Percentiles rank a stretch among this genome's conserved stretches.
Evolutionary conservation across 2,888 invertebrate species (phyloP).

Genomic region (Unio delphinus): DNA sequence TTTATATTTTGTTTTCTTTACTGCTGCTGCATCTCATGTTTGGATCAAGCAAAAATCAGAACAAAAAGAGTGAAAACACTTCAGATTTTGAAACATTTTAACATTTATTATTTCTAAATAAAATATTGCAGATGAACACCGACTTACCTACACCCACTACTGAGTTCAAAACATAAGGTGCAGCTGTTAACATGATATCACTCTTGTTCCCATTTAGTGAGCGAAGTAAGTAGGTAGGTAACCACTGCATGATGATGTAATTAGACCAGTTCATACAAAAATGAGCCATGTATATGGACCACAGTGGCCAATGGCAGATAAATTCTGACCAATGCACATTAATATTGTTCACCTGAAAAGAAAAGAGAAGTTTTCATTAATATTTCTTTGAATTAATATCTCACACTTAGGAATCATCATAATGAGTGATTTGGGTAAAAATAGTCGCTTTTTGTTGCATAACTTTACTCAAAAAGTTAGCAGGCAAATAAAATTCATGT

Average conservation of each 20-base stretch:
- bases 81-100: too few species aligned
- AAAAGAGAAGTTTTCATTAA: constrained; percentile 7
- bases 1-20: too few species aligned
- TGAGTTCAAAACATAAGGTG: constrained; percentile 83
- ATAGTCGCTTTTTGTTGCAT: too few species aligned
- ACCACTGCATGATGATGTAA: constrained; percentile 86
- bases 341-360: constrained; percentile 74
- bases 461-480: too few species aligned
- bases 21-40: too few species aligned
- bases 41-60: too few species aligned
- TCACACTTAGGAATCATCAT: too few species aligned
- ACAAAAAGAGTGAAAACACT: too few species aligned
- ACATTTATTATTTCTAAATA: neutral
- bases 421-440: too few species aligned
- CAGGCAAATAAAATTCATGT: too few species aligned
- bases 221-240: constrained; percentile 81
- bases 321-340: constrained; percentile 79
- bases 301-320: constrained; percentile 79
- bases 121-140: neutral
- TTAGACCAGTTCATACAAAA: constrained; percentile 87
- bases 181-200: constrained; percentile 81
- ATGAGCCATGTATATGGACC: constrained; percentile 83
- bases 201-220: constrained; percentile 79
- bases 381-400: too few species aligned
- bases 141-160: constrained; percentile 79